These are phyloP conservation scores for Clarias platycephalus DNA, from an alignment of 2,797 vertebrate genomes.

Conservation along the genomic window DNA sequence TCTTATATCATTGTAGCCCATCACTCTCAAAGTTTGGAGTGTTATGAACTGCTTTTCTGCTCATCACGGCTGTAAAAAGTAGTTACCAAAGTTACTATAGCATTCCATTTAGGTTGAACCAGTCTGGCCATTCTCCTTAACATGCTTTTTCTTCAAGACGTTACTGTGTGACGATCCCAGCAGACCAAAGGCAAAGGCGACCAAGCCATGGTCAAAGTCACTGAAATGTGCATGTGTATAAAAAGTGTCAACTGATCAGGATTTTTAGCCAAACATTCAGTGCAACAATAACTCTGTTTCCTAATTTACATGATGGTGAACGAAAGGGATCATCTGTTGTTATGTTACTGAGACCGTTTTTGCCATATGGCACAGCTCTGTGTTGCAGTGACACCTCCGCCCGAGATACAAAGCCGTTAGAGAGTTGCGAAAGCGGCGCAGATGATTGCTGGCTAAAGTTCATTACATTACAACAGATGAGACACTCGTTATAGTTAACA, in stretches of 20 bases:
- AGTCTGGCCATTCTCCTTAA: background rate
- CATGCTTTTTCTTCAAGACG: background rate
- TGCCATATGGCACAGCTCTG: constrained; percentile 3
- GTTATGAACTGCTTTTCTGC: background rate
- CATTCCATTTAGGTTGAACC: background rate
- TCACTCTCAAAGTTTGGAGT: background rate
- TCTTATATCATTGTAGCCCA: too few species aligned
- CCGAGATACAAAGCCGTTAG: background rate
- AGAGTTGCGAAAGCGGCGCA: background rate
- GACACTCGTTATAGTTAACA: background rate
- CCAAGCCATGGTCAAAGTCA: background rate
- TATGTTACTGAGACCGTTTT: background rate
- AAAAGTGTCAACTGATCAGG: background rate
- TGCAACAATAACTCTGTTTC: background rate
- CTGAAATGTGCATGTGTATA: background rate
- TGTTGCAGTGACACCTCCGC: background rate
- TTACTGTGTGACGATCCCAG: background rate
- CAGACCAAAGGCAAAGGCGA: background rate
- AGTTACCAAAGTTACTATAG: background rate
- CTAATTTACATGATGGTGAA: background rate
- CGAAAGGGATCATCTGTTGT: background rate
- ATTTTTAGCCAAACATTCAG: background rate
- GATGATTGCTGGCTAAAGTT: constrained; percentile 11
- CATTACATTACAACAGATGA: constrained; percentile 4
- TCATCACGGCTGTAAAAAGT: background rate